These are phyloP conservation scores for Neostethus bicornis DNA, from an alignment of 2,797 vertebrate genomes.

Conservation along the genomic window DNA sequence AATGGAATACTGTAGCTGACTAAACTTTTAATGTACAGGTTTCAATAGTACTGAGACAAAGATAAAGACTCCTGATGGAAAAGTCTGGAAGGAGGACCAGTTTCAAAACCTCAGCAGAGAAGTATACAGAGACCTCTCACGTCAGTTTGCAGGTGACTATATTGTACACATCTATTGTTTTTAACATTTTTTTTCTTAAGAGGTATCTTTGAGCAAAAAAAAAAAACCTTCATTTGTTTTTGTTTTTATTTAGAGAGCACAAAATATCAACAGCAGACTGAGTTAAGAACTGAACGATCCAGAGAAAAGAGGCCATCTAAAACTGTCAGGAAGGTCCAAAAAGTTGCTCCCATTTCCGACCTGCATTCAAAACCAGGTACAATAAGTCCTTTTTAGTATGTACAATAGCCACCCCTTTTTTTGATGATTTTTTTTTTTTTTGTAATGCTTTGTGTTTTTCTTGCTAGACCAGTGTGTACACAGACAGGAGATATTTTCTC, in stretches of 20 bases:
- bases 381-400: constrained; percentile 44
- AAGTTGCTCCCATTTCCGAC: constrained; percentile 76
- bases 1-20: not conserved
- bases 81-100: constrained; percentile 85
- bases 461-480: constrained; percentile 1
- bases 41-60: constrained; percentile 91
- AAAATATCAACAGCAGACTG: constrained; percentile 52
- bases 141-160: constrained; percentile 86
- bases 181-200: not conserved
- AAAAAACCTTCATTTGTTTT: constrained; percentile 2
- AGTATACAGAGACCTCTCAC: constrained; percentile 82
- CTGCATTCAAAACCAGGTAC: constrained; percentile 86
- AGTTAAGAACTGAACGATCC: constrained; percentile 50
- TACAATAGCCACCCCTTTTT: constrained; percentile 3
- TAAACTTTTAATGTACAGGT: constrained; percentile 75
- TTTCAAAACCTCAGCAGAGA: constrained; percentile 84
- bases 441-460: constrained; percentile 24
- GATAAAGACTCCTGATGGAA: constrained; percentile 86
- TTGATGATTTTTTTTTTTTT: constrained; percentile 45
- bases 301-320: constrained; percentile 74
- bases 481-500: constrained; percentile 20
- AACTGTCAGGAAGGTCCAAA: constrained; percentile 89
- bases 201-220: too few species aligned
- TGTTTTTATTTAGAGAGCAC: constrained; percentile 62
- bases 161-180: not conserved